These are phyloP conservation scores for Cyprinodon tularosa DNA, from an alignment of 2,113 vertebrate species.

Conservation along the genomic window DNA sequence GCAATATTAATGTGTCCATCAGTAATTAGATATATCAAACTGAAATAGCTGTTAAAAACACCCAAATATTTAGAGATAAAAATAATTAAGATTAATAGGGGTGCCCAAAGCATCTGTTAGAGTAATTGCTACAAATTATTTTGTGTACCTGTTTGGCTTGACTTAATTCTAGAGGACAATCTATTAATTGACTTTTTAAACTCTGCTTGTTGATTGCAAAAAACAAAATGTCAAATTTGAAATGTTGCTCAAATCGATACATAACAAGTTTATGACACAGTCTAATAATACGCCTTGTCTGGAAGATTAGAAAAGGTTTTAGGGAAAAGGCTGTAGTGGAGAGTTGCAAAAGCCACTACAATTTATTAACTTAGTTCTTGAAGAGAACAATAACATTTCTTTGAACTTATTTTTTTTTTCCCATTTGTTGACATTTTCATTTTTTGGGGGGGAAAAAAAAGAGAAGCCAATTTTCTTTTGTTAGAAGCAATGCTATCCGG, in stretches of 20 bases:
- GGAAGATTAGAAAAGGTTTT: conserved; percentile 3
- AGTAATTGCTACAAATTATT: conserved; percentile 35
- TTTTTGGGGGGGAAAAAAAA: conserved; percentile 13
- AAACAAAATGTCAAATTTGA: conserved; percentile 11
- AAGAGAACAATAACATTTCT: conserved; percentile 27
- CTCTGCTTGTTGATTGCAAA: no score
- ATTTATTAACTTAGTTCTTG: conserved; percentile 39
- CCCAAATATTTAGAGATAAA: no score
- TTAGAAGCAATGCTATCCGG: conserved; percentile 1
- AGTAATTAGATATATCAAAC: no score
- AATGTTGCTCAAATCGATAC: conserved; percentile 48
- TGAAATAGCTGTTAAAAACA: no score
- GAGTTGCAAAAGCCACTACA: conserved; percentile 27
- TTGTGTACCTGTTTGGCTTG: conserved; percentile 5
- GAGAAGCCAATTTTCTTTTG: background rate
- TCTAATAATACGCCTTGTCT: conserved; percentile 2
- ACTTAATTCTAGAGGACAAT: conserved; percentile 19
- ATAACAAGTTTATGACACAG: conserved; percentile 22
- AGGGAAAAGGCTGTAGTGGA: background rate
- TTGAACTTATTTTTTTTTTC: background rate
- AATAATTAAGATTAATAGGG: background rate
- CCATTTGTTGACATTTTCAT: conserved; percentile 4
- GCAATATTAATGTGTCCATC: no score
- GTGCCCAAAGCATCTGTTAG: conserved; percentile 25
- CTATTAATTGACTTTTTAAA: conserved; percentile 13